Base-by-base conservation (phyloP, 1,140 invertebrate species). In the Leptestheria dahalacensis region DNA sequence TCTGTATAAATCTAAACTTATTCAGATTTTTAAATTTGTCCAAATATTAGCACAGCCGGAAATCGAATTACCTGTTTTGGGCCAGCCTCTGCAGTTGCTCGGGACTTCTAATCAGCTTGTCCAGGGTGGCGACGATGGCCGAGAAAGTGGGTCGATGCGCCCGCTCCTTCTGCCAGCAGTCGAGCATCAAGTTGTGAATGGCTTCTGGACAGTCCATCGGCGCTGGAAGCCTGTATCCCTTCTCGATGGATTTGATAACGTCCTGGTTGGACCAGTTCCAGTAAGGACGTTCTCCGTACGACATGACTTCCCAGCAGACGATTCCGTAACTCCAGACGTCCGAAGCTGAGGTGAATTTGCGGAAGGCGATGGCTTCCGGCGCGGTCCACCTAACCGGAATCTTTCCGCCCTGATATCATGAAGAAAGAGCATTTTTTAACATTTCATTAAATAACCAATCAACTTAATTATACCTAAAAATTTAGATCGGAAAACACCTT, bases 231-330 rank as follows among this genome's bases (percentile, higher is more conserved):
- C 86, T 79, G 71, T 97, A 97, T 3, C 94, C 94, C 66, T 95
- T 95, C 69, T 98, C 93, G 69, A 98, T 96, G 61, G 92, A 94
- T 68, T 97, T 96, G 67, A 99, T 98, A 20, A 99, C 96, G 77
- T 98, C 94, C 73, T 95, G 96, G 75, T 99, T 99, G 60, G 91
- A 95, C 97, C 97, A 99, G 75, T 98, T 98, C 95, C 95, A 99
- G 74, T 98, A 99, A 10, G 97, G 97, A 54, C 95, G 77, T 71
- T 99, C 95, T 2, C 96, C 96, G 71, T 97, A 99, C 15, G 92
- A 95, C 86, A 98, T 95, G 0, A 99, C 91, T 71, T 99, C 97
- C 96, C 97, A 99, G 73, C 92, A 93, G 3, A 99, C 91, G 60
- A 99, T 96, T 20, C 94, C 95, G 78, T 97, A 95, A 62, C 89